Evolutionary conservation across 2,888 invertebrate genomes (phyloP), one percentile per base, ranked within the genome.

Genomic region (Ceriagrion tenellum): DNA sequence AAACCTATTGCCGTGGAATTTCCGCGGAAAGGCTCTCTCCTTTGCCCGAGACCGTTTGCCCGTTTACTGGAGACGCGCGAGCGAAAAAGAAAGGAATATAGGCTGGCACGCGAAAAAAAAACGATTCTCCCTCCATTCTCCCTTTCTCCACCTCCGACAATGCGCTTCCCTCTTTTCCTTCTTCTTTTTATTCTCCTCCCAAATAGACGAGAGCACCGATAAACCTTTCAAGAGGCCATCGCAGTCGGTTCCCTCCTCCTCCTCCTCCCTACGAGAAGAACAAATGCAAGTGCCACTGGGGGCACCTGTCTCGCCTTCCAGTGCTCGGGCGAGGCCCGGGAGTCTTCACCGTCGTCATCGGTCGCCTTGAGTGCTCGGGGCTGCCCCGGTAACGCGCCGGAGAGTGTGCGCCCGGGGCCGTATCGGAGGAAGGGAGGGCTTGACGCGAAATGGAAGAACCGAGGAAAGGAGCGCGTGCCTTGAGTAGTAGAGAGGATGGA

Each of bases 191-290:
- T 47, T 47, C 47, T 47, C 8, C 47, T 69, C n/a, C 26, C 16
- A 0, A 35, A 35, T 6, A 16, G 81, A 18, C 30, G 35, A 81
- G 30, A 30, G 74, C 16, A 13, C 18, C 35, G 81, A 35, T 35
- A 81, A 35, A 81, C 81, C 81, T 81, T 81, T 81, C 35, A 81
- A 81, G 81, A 26, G 81, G 81, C 81, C 69, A 69, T 81, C 12
- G 16, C 6, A 16, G 59, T 59, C 12, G 30, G n/a, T 26, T 63
- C 63, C 63, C 47, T 47, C 47, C 47, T 8, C 47, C 47, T 4
- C 2, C 47, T 4, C 47, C 1, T 12, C 12, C 81, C 35, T 81
- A 3, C 20, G 59, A 20, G 35, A 35, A 18, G 35, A 35, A 13
- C 18, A 35, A 30, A 35, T 16, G 12, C 35, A 35, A 81, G 81